Base-by-base conservation (phyloP, 2,888 invertebrate genomes). In the Nomada fucata region DNA sequence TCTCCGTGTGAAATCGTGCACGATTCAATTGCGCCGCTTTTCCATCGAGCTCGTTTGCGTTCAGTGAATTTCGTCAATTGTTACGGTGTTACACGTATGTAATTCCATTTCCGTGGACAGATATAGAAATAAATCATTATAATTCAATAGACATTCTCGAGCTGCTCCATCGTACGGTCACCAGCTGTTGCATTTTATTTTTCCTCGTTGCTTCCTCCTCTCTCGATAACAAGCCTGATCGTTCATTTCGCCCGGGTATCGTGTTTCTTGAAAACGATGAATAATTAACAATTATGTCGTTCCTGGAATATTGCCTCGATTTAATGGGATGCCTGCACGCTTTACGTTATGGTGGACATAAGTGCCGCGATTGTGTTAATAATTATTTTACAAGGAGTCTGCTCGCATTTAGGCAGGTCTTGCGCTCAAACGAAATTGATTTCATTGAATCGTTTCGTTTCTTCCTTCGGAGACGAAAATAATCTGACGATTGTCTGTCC, bases 21-120 rank as follows among this genome's bases (percentile, higher is more conserved):
- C 10, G 10, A 60, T 68, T 42, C 57, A 47, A 36, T 55, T 63
- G 61, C 20, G 29, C 15, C 0, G 47, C 18, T 55, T 23, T 76
- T 59, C 36, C 0, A 36, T 55, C n/a, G 23, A 11, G 61, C 55
- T 69, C 53, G 63, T n/a, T 7, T 18, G 13, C 11, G 50, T 42
- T 36, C 42, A 15, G 52, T 2, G 68, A 63, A 68, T 67, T 70
- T 26, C 42, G 64, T 57, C 20, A 42, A 67, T 67, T 15, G 36
- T 20, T 20, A 42, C 36, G 2, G 55, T 15, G 23, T 36, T 7
- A 1, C 36, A 7, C 36, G 20, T 3, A 57, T 44, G 69, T 9
- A 69, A 63, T 47, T 47, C 53, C 53, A 26, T 76, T 76, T 63
- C 44, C 60, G 53, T 2, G 13, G 55, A 13, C 11, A 42, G 26